These are phyloP conservation scores for Paramisgurnus dabryanus DNA, from an alignment of 2,113 vertebrate genomes.

Conservation along the genomic window DNA sequence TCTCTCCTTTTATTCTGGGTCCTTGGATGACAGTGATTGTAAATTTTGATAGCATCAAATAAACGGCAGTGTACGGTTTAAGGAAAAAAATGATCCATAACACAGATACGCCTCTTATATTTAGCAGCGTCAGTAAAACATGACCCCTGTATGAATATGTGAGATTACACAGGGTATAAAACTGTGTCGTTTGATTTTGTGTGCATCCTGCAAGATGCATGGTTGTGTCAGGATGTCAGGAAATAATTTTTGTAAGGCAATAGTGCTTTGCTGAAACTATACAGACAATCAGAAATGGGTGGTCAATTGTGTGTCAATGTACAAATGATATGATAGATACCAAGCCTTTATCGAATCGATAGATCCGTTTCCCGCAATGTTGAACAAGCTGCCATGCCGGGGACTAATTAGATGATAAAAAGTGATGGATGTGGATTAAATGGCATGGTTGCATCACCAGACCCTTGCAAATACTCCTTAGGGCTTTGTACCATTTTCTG, in stretches of 20 bases:
- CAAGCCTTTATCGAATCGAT: constrained; percentile 89
- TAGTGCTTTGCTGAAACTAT: constrained; percentile 62
- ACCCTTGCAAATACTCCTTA: constrained; percentile 79
- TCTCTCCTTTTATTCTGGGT: constrained; percentile 19
- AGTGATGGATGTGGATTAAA: constrained; percentile 97
- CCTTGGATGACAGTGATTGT: neutral
- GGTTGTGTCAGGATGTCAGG: constrained; percentile 26
- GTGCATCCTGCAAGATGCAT: constrained; percentile 9
- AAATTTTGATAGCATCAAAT: neutral
- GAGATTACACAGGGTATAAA: constrained; percentile 15
- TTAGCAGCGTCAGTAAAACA: constrained; percentile 26
- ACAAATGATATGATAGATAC: constrained; percentile 88
- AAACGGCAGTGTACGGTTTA: neutral
- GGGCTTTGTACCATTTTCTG: constrained; percentile 86
- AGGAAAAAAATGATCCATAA: neutral
- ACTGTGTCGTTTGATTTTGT: neutral
- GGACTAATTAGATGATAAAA: constrained; percentile 99
- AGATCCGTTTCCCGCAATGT: constrained; percentile 78
- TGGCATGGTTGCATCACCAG: constrained; percentile 65
- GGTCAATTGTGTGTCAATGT: constrained; percentile 62
- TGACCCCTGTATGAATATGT: neutral
- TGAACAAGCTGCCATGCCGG: constrained; percentile 85
- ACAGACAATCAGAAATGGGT: constrained; percentile 64
- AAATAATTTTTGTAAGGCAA: constrained; percentile 39
- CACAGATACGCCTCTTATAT: neutral